These are phyloP conservation scores for Rallus crepitans DNA, from an alignment of 2,797 vertebrate species.

Conservation along the genomic window DNA sequence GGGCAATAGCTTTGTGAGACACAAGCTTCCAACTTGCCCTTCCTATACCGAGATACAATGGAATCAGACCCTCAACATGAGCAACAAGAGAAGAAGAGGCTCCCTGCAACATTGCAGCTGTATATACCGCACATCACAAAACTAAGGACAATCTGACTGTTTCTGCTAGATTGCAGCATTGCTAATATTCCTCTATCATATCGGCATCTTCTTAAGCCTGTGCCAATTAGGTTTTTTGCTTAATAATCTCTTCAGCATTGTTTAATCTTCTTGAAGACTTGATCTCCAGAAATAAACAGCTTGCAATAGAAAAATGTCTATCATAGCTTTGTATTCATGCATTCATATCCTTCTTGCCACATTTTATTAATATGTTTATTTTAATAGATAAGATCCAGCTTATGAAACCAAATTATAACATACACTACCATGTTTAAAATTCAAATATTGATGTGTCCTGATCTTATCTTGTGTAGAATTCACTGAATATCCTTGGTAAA, in stretches of 20 bases:
- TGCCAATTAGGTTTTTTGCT: conserved; percentile 46
- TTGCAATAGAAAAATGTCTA: background rate
- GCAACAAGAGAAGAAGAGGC: background rate
- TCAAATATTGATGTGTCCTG: background rate
- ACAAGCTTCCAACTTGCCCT: background rate
- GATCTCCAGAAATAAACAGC: conserved; percentile 44
- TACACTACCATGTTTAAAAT: background rate
- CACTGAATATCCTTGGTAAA: background rate
- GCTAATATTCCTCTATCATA: background rate
- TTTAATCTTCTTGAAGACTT: conserved; percentile 57
- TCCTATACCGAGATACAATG: fast-evolving
- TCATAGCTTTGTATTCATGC: conserved; percentile 41
- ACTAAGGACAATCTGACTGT: background rate
- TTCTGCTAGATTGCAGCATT: background rate
- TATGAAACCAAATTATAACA: conserved; percentile 43
- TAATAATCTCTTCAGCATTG: conserved; percentile 48
- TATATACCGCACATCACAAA: background rate
- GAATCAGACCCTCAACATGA: background rate
- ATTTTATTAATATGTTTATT: conserved; percentile 57
- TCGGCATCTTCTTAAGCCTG: background rate
- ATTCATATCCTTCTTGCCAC: conserved; percentile 29
- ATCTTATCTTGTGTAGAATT: conserved; percentile 6
- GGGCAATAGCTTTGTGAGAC: background rate
- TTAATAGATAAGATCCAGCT: conserved; percentile 52
- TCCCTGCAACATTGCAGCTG: background rate